Evolutionary conservation across 2,888 invertebrate genomes (phyloP).

Genomic region (Eurois occulta): DNA sequence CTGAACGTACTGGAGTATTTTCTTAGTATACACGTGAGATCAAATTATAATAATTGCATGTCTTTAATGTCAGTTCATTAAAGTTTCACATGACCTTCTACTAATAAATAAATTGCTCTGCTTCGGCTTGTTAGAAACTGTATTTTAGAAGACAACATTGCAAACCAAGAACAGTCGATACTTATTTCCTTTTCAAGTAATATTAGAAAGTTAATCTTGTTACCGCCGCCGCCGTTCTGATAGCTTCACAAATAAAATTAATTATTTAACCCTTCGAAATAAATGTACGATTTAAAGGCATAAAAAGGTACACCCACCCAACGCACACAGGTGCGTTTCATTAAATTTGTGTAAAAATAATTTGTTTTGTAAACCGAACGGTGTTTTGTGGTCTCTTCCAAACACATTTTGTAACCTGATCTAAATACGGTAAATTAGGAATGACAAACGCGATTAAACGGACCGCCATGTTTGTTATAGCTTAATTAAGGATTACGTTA

Average conservation of each 20-base stretch:
- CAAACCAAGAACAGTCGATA: not conserved
- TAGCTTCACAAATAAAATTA: conserved; percentile 35
- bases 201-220: not conserved
- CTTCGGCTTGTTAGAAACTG: not conserved
- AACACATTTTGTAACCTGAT: conserved; percentile 71
- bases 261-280: conserved; percentile 39
- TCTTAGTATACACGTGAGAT: not conserved
- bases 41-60: not conserved
- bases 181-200: conserved; percentile 5
- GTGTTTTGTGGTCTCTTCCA: conserved; percentile 56
- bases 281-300: conserved; percentile 33
- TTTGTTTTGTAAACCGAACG: conserved; percentile 60
- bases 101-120: not conserved
- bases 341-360: conserved; percentile 60
- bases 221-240: not conserved
- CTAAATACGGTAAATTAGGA: conserved; percentile 74
- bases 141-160: not conserved
- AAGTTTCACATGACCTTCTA: not conserved
- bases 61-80: not conserved
- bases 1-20: not conserved
- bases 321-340: conserved; percentile 50
- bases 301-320: conserved; percentile 29
- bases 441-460: conserved; percentile 74
- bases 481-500: conserved; percentile 77
- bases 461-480: conserved; percentile 70